Evolutionary conservation across 2,113 vertebrate species (phyloP), one percentile per base, ranked within the genome.

Genomic region (Meleagris gallopavo): DNA sequence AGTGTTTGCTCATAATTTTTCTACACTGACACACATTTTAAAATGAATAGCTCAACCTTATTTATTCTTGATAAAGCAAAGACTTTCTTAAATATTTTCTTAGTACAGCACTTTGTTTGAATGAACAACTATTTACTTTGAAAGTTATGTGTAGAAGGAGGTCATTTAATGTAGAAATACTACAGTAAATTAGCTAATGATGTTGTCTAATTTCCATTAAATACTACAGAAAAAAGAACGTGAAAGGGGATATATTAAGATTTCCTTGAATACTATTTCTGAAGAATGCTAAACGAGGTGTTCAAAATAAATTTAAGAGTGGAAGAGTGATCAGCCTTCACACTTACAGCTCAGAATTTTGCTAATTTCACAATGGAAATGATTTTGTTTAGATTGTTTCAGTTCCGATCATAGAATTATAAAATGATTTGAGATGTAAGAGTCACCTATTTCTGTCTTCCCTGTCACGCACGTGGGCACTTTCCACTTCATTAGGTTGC

Each of bases 141-240:
- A 84, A 87, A 48, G 43, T 83, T 79, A 85, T 85, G 89, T 87
- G 84, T 91, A 85, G 57, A 66, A 84, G 15, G 29, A 71, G 12
- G 17, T 65, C 43, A 65, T 27, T 52, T 70, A 46, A 21, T 34
- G 65, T 15, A 13, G 61, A 93, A 91, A 84, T 79, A 57, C 36
- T 57, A 36, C 34, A 69, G 38, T n/a, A 79, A 94, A 95, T 89
- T 61, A 84, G 40, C 40, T 83, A 91, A 91, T 70, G 52, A 29
- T 79, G 30, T 13, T 90, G 77, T 74, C 25, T 69, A 45, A 32
- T 46, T 79, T 71, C 71, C 84, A 85, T 66, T 73, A 84, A 85
- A 89, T 36, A 29, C 48, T 87, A 21, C 36, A 87, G 54, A 69
- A 75, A 89, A 95, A 65, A 66, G 70, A 84, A 55, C n/a, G 75